Conservation (phyloP, 2,888 invertebrate species). For the Agrotis puta region DNA sequence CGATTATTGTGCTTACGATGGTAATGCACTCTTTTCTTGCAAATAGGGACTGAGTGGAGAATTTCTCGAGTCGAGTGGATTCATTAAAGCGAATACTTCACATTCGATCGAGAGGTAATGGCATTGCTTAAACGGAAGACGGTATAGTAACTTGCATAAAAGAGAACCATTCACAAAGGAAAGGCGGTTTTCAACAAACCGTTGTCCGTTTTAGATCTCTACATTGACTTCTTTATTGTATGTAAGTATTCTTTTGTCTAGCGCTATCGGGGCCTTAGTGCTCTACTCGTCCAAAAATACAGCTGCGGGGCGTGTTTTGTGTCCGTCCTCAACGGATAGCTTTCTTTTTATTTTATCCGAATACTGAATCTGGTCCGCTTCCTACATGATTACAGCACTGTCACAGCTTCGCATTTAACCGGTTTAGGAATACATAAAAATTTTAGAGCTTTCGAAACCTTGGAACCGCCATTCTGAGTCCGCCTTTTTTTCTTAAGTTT, state of each 20-base stretch:
- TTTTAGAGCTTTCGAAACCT: constrained; percentile 28
- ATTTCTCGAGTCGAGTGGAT: constrained; percentile 72
- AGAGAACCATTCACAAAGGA: constrained; percentile 65
- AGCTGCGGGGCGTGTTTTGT: constrained; percentile 49
- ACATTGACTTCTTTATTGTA: constrained; percentile 68
- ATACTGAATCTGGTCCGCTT: constrained; percentile 29
- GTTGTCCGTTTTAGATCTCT: constrained; percentile 64
- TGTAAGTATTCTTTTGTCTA: constrained; percentile 64
- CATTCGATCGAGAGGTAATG: constrained; percentile 73
- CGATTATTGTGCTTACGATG: constrained; percentile 63
- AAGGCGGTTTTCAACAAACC: constrained; percentile 66
- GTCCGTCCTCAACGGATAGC: constrained; percentile 35
- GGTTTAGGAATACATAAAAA: constrained; percentile 29
- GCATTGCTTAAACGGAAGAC: constrained; percentile 72
- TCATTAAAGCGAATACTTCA: constrained; percentile 75
- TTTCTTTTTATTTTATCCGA: constrained; percentile 47
- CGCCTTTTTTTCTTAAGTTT: constrained; percentile 2
- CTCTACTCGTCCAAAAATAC: constrained; percentile 50
- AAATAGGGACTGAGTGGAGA: constrained; percentile 63
- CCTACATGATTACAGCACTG: constrained; percentile 31
- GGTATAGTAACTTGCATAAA: constrained; percentile 66
- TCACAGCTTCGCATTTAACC: constrained; percentile 20
- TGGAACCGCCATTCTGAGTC: neutral
- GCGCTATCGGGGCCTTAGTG: constrained; percentile 36
- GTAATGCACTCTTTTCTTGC: constrained; percentile 61